phyloP scores from a whole-genome alignment of 1,140 invertebrate genomes.

The Drosophila tropicalis region DNA sequence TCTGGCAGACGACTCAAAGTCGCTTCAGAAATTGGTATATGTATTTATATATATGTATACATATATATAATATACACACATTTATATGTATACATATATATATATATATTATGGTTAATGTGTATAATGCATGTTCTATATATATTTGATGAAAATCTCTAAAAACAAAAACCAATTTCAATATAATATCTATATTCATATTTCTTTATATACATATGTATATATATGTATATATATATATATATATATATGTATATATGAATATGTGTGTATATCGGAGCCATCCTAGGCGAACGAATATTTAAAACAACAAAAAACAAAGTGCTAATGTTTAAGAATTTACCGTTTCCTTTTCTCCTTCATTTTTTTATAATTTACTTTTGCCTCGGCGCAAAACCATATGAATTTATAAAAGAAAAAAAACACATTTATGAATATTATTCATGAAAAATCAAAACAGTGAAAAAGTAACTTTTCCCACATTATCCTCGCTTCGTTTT shows the following conservation, averaged over 20 bases:
- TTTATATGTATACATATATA: not conserved
- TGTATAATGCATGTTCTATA: constrained; percentile 50
- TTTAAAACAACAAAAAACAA: constrained; percentile 47
- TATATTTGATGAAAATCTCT: constrained; percentile 77
- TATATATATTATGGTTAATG: constrained; percentile 49
- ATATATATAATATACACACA: no score
- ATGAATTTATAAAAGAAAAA: constrained; percentile 48
- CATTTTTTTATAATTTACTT: constrained; percentile 51
- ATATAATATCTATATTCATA: constrained; percentile 30
- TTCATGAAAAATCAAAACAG: constrained; percentile 57
- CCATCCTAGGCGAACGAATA: constrained; percentile 58
- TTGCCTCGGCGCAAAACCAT: constrained; percentile 42
- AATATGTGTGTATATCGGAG: constrained; percentile 25
- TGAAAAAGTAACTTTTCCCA: constrained; percentile 45
- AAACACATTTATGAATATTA: constrained; percentile 45
- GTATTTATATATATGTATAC: not conserved
- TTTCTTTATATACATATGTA: not conserved
- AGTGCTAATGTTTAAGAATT: constrained; percentile 60
- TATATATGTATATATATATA: not conserved
- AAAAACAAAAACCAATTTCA: constrained; percentile 56
- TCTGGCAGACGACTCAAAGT: constrained; percentile 67
- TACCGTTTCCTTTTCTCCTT: constrained; percentile 30
- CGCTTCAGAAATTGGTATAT: constrained; percentile 40
- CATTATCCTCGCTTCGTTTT: constrained; percentile 58
- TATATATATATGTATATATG: not conserved